A percentile compares a stretch with the other conserved stretches of the same genome.
Evolutionary conservation across 1,140 invertebrate genomes (phyloP).

Genomic region (Laodelphax striatellus): DNA sequence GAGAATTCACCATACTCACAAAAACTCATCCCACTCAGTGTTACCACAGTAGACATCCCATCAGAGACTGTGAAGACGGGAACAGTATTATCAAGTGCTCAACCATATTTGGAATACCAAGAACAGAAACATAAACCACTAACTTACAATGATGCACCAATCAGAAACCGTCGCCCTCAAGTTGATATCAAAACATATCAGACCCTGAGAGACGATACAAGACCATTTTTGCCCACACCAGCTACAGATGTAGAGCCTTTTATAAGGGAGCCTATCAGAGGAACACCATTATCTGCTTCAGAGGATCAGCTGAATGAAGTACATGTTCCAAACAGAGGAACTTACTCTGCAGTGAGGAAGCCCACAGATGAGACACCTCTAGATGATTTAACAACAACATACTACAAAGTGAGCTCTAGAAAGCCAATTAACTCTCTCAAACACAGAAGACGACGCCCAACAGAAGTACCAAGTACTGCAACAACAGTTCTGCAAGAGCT

Average conservation of each 20-base stretch:
- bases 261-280: background rate
- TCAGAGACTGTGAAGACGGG: constrained; percentile 5
- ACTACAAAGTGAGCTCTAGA: constrained; percentile 1
- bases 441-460: background rate
- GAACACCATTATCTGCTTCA: background rate
- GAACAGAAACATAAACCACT: background rate
- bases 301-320: background rate
- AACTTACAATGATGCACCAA: background rate
- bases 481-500: background rate
- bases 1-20: too few relatives aligned
- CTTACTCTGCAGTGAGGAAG: background rate
- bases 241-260: constrained; percentile 8
- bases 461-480: background rate
- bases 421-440: background rate
- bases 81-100: background rate
- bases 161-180: background rate
- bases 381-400: background rate
- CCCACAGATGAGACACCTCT: background rate
- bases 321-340: background rate
- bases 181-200: constrained; percentile 9
- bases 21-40: constrained; percentile 9
- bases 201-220: background rate
- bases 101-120: too few relatives aligned
- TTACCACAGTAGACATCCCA: constrained; percentile 20
- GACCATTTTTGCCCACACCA: constrained; percentile 18